phyloP scores from a whole-genome alignment of 2,113 vertebrate genomes.

The Cryptomyrus ogoouensis region DNA sequence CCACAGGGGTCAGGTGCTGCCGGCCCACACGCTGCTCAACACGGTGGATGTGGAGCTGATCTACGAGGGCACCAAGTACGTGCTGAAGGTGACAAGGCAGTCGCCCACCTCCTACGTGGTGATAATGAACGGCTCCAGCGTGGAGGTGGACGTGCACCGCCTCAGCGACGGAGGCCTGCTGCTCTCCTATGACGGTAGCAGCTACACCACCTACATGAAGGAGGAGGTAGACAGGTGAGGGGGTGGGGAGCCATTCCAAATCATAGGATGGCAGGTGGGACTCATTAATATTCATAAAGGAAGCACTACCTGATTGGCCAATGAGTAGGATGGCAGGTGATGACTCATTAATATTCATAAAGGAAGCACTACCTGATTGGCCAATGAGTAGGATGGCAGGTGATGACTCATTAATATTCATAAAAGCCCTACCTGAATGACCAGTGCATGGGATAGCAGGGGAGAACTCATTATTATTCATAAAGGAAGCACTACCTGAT shows the following conservation, averaged over 20 bases:
- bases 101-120: slow-evolving; percentile 95
- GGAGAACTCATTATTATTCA: too few species aligned
- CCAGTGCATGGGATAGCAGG: too few species aligned
- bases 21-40: slow-evolving; percentile 90
- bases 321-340: too few species aligned
- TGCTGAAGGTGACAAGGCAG: slow-evolving; percentile 90
- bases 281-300: too few species aligned
- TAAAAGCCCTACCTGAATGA: not conserved
- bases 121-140: slow-evolving; percentile 85
- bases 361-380: not conserved
- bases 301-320: too few species aligned
- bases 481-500: not conserved
- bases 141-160: slow-evolving; percentile 90
- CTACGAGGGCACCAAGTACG: slow-evolving; percentile 90
- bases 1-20: slow-evolving; percentile 85
- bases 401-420: not conserved
- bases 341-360: too few species aligned
- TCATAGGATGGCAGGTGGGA: not conserved
- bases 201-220: slow-evolving; percentile 99
- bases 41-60: slow-evolving; percentile 93
- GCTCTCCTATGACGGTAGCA: slow-evolving; percentile 93
- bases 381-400: not conserved
- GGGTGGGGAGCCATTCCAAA: not conserved
- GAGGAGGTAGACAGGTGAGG: slow-evolving; percentile 90
- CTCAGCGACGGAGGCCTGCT: slow-evolving; percentile 90